Evolutionary conservation across 1,140 invertebrate genomes (phyloP).

Genomic region (Hylaeus volcanicus): DNA sequence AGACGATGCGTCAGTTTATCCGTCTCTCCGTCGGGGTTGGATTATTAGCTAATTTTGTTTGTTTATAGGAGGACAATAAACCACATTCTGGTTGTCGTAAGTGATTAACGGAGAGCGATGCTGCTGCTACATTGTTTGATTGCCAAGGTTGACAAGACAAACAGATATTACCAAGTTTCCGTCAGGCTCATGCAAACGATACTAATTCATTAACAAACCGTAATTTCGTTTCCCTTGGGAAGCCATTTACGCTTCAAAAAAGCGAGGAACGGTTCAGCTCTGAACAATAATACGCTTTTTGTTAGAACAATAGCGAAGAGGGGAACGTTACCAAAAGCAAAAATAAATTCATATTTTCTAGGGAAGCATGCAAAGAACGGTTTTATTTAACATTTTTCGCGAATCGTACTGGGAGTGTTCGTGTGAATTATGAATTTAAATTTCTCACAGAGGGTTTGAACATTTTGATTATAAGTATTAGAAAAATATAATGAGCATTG

Average conservation of each 20-base stretch:
- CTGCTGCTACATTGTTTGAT: slow-evolving; percentile 29
- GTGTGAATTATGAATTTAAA: no score
- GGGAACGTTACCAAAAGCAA: no score
- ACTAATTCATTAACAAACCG: neutral
- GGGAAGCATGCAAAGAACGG: no score
- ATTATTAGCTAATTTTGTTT: slow-evolving; percentile 48
- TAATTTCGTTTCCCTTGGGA: neutral
- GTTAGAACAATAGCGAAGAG: no score
- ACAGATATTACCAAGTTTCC: slow-evolving; percentile 32
- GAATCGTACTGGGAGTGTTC: no score
- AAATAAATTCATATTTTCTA: no score
- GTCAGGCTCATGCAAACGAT: neutral
- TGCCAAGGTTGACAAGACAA: slow-evolving; percentile 15
- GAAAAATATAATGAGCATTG: no score
- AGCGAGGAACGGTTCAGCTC: no score
- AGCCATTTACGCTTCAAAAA: neutral
- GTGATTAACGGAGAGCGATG: slow-evolving; percentile 30
- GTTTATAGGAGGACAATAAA: slow-evolving; percentile 13
- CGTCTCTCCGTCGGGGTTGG: neutral
- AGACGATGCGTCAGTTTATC: slow-evolving; percentile 17
- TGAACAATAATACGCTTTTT: no score
- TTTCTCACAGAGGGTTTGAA: no score
- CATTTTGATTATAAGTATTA: no score
- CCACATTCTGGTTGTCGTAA: slow-evolving; percentile 27
- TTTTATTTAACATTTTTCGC: no score